Evolutionary conservation across 2,797 vertebrate species (phyloP), one percentile per base, ranked within the genome.

Genomic region (Scarus forsteni): DNA sequence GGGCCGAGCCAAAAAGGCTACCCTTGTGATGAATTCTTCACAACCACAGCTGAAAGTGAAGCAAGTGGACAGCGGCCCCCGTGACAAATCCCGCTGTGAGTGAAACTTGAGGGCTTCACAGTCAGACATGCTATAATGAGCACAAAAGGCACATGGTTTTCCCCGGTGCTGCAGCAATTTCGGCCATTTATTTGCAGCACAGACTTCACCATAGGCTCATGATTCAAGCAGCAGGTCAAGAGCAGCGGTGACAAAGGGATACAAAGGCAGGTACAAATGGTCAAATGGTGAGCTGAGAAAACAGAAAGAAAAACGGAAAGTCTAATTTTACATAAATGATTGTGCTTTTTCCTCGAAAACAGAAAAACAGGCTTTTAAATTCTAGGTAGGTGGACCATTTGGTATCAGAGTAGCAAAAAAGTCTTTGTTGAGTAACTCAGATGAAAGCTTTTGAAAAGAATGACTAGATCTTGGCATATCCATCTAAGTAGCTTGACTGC

Each of bases 11-110:
- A 87, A 80, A 87, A 80, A 86, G 80, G 63, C 74, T 52, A 14
- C 62, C 42, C 60, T 51, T 75, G 66, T 63, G 70, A 78, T 78
- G 66, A 74, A 87, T 86, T 79, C 66, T 60, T 75, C 60, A 75
- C 72, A 69, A 72, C 51, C 53, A 59, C 40, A 18, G 52, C 70
- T 56, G 58, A 70, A 74, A 77, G n/a, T 51, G 43, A 84, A 69
- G 79, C 76, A 68, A 83, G 79, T 60, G 58, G 79, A 69, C 70
- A 55, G 45, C 73, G 60, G 62, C 34, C 51, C 60, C 38, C 60
- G n/a, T 76, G 75, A 74, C 76, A 66, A 77, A 83, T 75, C 75
- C 59, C 34, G 63, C 77, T 66, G 62, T 60, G 66, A 67, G 66
- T 46, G 67, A 72, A 76, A 75, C 60, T 72, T 55, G 54, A 84